Evolutionary conservation across 2,113 vertebrate species (phyloP).

Genomic region (Syrmaticus mikado): DNA sequence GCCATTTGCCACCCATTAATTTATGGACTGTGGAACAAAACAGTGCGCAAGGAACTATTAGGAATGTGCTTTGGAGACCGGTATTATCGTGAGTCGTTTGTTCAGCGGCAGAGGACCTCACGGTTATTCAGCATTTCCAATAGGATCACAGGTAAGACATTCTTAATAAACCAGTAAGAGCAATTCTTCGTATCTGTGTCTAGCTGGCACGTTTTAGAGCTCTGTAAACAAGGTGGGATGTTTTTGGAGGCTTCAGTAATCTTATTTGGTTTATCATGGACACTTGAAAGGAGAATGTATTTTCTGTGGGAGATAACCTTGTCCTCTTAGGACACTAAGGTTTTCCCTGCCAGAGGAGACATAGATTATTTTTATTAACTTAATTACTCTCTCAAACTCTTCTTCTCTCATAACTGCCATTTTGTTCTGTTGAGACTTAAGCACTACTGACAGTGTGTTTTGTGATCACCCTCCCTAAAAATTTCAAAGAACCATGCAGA

Average conservation of each 20-base stretch:
- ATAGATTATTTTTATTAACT: too few species aligned
- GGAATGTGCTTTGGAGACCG: constrained; percentile 96
- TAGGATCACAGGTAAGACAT: constrained; percentile 90
- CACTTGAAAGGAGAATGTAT: background rate
- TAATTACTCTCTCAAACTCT: background rate
- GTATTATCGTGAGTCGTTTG: constrained; percentile 93
- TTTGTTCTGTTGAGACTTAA: background rate
- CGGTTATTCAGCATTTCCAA: constrained; percentile 98
- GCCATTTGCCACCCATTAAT: constrained; percentile 94
- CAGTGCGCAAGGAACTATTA: constrained; percentile 94
- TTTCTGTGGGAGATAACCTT: background rate
- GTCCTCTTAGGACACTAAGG: background rate
- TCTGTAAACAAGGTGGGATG: background rate
- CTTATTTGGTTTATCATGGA: background rate
- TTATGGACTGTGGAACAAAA: constrained; percentile 99
- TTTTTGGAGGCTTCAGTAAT: background rate
- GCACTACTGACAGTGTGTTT: background rate
- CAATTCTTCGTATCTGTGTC: background rate
- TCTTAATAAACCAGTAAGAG: background rate
- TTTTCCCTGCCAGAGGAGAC: background rate
- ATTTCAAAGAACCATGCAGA: too few species aligned
- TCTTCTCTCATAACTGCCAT: background rate
- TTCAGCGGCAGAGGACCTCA: constrained; percentile 88
- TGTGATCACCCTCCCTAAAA: too few species aligned
- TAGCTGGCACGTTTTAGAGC: background rate